These are phyloP conservation scores for Malthinus flaveolus DNA, from an alignment of 2,888 invertebrate genomes.

Conservation along the genomic window DNA sequence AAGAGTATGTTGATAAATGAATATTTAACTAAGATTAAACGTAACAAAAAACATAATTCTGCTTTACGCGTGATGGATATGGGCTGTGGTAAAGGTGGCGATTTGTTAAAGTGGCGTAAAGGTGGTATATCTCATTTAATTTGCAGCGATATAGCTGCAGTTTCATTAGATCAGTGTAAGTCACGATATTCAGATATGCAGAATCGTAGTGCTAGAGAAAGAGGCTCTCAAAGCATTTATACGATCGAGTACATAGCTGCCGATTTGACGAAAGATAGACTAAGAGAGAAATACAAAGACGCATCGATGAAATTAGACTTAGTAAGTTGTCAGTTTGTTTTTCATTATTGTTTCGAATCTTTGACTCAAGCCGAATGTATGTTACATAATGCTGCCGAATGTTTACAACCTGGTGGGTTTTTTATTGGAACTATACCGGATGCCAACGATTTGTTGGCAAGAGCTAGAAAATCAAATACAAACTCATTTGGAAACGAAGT, in stretches of 20 bases:
- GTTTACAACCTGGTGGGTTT: conserved; percentile 85
- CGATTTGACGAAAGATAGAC: conserved; percentile 84
- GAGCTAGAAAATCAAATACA: conserved; percentile 62
- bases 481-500: conserved; percentile 78
- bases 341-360: conserved; percentile 96
- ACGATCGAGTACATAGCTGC: conserved; percentile 88
- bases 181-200: conserved; percentile 77
- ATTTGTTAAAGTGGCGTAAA: conserved; percentile 94
- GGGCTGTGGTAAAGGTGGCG: conserved; percentile 99
- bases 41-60: conserved; percentile 66
- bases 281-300: conserved; percentile 78
- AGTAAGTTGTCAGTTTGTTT: conserved; percentile 96
- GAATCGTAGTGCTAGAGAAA: conserved; percentile 41
- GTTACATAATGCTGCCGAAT: conserved; percentile 90
- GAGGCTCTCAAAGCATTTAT: conserved; percentile 59
- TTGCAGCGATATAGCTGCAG: conserved; percentile 91
- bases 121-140: conserved; percentile 79
- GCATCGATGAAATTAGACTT: conserved; percentile 81
- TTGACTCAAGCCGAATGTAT: conserved; percentile 87
- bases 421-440: conserved; percentile 98
- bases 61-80: conserved; percentile 83
- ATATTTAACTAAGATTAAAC: conserved; percentile 69
- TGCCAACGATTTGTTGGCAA: conserved; percentile 85
- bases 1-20: conserved; percentile 94
- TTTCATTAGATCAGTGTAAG: conserved; percentile 90